Conservation (phyloP, 2,113 vertebrate species). For the Oreotrochilus melanogaster region DNA sequence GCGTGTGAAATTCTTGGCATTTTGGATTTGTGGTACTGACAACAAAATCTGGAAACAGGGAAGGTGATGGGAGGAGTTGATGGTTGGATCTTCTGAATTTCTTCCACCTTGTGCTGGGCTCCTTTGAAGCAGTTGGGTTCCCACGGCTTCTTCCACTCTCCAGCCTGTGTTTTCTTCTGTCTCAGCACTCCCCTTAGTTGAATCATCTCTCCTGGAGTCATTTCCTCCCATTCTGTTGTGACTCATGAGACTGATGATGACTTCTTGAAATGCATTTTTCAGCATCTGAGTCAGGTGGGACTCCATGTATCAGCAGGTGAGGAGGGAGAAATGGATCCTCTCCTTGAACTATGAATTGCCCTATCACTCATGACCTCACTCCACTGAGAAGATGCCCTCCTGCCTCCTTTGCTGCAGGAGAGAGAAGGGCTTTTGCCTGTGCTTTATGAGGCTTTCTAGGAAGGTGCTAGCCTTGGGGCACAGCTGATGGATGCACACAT, state of each 20-base stretch:
- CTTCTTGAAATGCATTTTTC: conserved; percentile 20
- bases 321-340: not conserved
- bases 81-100: not conserved
- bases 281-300: conserved; percentile 37
- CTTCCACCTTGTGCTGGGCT: not conserved
- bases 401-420: not conserved
- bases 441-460: not conserved
- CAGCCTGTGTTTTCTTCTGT: conserved; percentile 10
- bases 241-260: conserved; percentile 33
- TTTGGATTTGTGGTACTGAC: not conserved
- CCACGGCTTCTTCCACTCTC: not conserved
- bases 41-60: not conserved
- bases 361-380: not conserved
- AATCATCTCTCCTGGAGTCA: conserved; percentile 33
- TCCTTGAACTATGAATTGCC: not conserved
- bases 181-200: conserved; percentile 7
- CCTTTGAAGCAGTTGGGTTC: not conserved
- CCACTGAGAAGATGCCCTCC: not conserved
- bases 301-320: not conserved
- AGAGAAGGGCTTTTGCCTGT: not conserved
- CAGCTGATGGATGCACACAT: rapidly evolving
- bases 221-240: conserved; percentile 43
- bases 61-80: not conserved
- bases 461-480: not conserved
- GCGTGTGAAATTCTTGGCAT: not conserved